These are phyloP conservation scores for Anguilla obscura DNA, from an alignment of 2,797 vertebrate species.

Conservation along the genomic window DNA sequence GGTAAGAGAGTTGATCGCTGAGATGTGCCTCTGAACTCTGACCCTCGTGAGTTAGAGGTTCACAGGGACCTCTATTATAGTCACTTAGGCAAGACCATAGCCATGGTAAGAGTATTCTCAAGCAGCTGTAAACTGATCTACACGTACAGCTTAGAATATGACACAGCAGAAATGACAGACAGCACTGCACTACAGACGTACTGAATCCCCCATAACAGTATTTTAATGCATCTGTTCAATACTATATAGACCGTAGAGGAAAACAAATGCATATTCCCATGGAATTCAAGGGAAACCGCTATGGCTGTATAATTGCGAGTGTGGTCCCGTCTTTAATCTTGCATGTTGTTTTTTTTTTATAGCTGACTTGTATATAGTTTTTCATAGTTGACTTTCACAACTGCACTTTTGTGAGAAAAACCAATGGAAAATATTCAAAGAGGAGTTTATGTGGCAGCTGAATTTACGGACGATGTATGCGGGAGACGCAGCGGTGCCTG, in stretches of 20 bases:
- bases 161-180: neutral
- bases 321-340: neutral
- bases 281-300: neutral
- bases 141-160: neutral
- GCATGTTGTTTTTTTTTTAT: neutral
- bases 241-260: neutral
- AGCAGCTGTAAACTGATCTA: neutral
- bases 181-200: neutral
- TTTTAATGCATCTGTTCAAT: neutral
- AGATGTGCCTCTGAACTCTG: neutral
- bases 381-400: neutral
- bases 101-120: neutral
- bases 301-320: neutral
- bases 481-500: no score
- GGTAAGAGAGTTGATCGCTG: neutral
- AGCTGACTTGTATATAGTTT: neutral
- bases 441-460: neutral
- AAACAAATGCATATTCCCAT: neutral
- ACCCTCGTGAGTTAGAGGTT: slow-evolving; percentile 11
- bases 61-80: neutral
- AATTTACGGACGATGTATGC: neutral
- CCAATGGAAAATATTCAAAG: neutral
- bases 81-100: neutral
- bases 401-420: neutral
- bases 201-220: neutral